These are phyloP conservation scores for Mechanitis messenoides DNA, from an alignment of 2,888 invertebrate species.

Conservation along the genomic window DNA sequence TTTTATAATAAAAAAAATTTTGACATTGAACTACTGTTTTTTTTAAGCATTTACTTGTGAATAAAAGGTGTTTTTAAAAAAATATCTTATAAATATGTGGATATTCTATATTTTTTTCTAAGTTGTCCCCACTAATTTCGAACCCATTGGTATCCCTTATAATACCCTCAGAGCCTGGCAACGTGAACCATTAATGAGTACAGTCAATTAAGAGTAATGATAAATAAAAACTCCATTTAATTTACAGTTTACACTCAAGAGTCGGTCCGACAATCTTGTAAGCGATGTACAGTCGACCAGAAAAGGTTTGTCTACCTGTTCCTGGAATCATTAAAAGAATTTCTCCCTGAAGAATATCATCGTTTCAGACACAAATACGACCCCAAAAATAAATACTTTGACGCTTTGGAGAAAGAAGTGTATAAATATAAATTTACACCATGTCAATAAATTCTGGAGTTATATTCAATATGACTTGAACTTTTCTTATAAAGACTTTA, in stretches of 20 bases:
- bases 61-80: not conserved
- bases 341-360: slow-evolving; percentile 63
- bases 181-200: too few relatives aligned
- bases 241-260: not conserved
- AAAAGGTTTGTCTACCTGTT: slow-evolving; percentile 2
- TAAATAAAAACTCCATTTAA: not conserved
- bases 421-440: slow-evolving; percentile 32
- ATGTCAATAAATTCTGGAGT: not conserved
- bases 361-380: slow-evolving; percentile 73
- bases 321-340: slow-evolving; percentile 62
- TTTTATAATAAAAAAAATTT: not conserved
- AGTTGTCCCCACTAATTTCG: too few relatives aligned
- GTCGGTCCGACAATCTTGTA: not conserved
- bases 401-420: slow-evolving; percentile 58
- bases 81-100: not conserved
- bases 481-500: too few relatives aligned
- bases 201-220: too few relatives aligned
- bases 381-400: slow-evolving; percentile 73
- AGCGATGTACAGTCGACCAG: not conserved
- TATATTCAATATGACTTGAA: too few relatives aligned
- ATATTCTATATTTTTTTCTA: not conserved
- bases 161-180: too few relatives aligned
- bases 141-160: too few relatives aligned
- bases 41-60: too few relatives aligned
- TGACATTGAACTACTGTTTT: too few relatives aligned